These are phyloP conservation scores for Diploscapter pachys DNA, from an alignment of 1,140 invertebrate genomes.

Conservation along the genomic window DNA sequence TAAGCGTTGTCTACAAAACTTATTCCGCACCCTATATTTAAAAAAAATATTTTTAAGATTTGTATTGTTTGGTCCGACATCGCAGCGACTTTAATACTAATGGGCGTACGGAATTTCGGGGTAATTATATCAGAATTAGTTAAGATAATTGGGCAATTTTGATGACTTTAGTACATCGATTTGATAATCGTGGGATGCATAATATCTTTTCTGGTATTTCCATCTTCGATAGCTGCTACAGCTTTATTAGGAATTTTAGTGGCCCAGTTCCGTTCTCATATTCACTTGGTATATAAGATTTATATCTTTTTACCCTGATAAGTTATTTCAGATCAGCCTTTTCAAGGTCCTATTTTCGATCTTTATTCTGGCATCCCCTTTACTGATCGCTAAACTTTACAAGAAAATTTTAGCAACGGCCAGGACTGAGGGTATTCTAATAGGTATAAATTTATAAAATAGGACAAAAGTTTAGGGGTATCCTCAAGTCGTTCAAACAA, in stretches of 20 bases:
- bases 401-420: background rate
- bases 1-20: background rate
- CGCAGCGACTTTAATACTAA: constrained; percentile 49
- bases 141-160: background rate
- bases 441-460: constrained; percentile 45
- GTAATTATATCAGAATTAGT: constrained; percentile 2
- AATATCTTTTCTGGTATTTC: constrained; percentile 45
- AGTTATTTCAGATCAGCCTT: constrained; percentile 44
- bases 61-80: constrained; percentile 51
- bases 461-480: constrained; percentile 33
- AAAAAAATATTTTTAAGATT: constrained; percentile 8
- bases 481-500: constrained; percentile 31
- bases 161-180: constrained; percentile 5
- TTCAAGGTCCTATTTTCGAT: constrained; percentile 45
- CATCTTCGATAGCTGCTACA: constrained; percentile 26
- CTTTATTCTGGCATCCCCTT: constrained; percentile 45
- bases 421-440: background rate
- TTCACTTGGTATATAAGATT: constrained; percentile 45
- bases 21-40: constrained; percentile 1
- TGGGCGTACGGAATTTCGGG: constrained; percentile 44
- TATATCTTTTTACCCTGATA: no score
- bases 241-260: constrained; percentile 37
- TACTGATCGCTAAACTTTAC: constrained; percentile 43
- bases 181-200: constrained; percentile 43
- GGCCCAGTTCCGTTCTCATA: constrained; percentile 38